Evolutionary conservation across 1,140 invertebrate genomes (phyloP), one percentile per base, ranked within the genome.

Genomic region (Pachypeltis micranthus): DNA sequence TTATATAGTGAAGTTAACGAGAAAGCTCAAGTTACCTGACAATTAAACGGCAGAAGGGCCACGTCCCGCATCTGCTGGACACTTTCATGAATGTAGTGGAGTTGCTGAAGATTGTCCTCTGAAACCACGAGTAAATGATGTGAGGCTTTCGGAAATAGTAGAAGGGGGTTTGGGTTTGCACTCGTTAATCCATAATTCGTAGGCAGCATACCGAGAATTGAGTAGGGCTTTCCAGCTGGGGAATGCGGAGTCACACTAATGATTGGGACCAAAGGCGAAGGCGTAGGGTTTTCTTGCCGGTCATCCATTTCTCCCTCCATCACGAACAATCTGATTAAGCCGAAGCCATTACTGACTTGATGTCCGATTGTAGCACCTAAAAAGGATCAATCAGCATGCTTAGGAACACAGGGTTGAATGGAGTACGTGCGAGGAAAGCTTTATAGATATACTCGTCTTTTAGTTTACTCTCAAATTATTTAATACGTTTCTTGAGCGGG

Each of bases 211-310:
- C 79, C 79, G 44, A 84, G 72, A 29, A 84, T 77, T n/a, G 80
- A 78, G 72, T 83, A 84, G 66, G 80, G 77, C 65, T 80, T 81
- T 44, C 78, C 78, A 61, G 78, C 84, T 25, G 88, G 87, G 59
- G 87, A 90, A 73, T 91, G 88, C 2, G 88, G 88, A 28, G 88
- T 91, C 51, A 92, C 87, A 75, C 87, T 90, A 69, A 91, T 91
- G 57, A 83, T 91, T 64, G 88, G 88, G 69, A 89, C 85, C 44
- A 81, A 71, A 31, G 79, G 81, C 67, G 69, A 74, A 67, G 70
- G 69, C 67, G 64, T 58, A 63, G 63, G 62, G 67, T 62, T 61
- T 67, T 63, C 59, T 70, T 63, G 29, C 56, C 66, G 63, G 63
- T 68, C 56, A 70, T 47, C 67, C 66, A 68, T 31, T 72, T 70